Evolutionary conservation across 2,888 invertebrate genomes (phyloP), one percentile per base, ranked within the genome.

Genomic region (Plutella xylostella): DNA sequence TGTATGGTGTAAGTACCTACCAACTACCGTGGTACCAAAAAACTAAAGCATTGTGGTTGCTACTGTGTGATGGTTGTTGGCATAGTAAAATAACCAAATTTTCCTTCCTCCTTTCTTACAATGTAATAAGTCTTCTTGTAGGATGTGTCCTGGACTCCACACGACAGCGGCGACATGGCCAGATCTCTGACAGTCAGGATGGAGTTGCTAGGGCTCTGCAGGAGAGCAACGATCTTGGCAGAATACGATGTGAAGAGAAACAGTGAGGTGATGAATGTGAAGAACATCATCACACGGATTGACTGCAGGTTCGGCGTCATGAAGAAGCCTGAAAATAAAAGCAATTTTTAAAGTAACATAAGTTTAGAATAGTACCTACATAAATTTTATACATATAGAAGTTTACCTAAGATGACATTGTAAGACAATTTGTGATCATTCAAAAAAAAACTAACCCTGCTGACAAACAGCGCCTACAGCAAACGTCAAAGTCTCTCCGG

Each of bases 181-280:
- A 89, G 72, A 62, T 89, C 87, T 3, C 64, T 70, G 43, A 88
- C 63, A 14, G 85, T 78, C 46, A 67, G 74, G 45, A 89, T 76
- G 15, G 87, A 84, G 55, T 83, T 67, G 62, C 88, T 87, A 12
- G 89, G 88, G 52, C 86, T 83, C 66, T 89, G 88, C 52, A 89
- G 68, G 48, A 89, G 69, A 12, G 87, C 86, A 50, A 89, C 88
- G 51, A 89, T 86, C 68, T 87, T 89, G 18, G 89, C 89, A n/a
- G 88, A 87, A 65, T 88, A 89, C 1, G 89, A 86, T 3, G 88
- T 89, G 61, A 87, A 88, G 25, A 85, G 61, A 63, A 88, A 89
- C 39, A 89, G 63, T n/a, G 33, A n/a, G 6, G 14, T n/a, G 14
- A 33, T n/a, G 14, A 7, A 14, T 3, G 33, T 33, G 3, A 11